These are phyloP conservation scores for Onychorhynchus coronatus DNA, from an alignment of 2,113 vertebrate species.

Conservation along the genomic window DNA sequence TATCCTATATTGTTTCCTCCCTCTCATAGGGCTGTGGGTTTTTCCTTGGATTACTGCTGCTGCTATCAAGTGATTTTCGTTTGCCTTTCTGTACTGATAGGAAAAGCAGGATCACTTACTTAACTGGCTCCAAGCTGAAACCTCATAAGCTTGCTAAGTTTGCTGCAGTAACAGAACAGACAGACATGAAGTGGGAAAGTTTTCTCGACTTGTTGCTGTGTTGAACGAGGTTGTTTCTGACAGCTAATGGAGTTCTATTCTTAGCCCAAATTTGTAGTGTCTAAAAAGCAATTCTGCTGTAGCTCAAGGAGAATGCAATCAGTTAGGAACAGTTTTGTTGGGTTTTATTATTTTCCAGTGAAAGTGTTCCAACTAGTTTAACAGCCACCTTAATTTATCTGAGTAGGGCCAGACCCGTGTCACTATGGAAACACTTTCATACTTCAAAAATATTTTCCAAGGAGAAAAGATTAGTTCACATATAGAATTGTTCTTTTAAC, in stretches of 20 bases:
- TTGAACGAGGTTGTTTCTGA: not conserved
- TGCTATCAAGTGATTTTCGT: not conserved
- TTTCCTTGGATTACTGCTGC: not conserved
- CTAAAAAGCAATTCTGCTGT: not conserved
- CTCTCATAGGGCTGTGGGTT: not conserved
- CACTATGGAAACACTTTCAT: slow-evolving; percentile 39
- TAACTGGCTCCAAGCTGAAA: not conserved
- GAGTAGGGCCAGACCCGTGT: not conserved
- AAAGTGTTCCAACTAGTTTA: not conserved
- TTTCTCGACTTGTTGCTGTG: not conserved
- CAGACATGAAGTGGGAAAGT: not conserved
- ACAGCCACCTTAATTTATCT: not conserved
- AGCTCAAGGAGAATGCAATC: not conserved
- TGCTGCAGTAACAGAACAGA: not conserved
- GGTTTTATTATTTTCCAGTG: not conserved
- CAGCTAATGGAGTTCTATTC: not conserved
- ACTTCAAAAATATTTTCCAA: slow-evolving; percentile 13
- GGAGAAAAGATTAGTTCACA: not conserved
- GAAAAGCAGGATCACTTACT: not conserved
- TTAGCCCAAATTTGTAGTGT: not conserved
- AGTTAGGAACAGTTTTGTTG: not conserved
- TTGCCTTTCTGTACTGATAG: not conserved
- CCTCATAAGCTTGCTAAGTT: not conserved
- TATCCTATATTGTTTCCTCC: not conserved
- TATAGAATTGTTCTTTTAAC: slow-evolving; percentile 7